These are phyloP conservation scores for Tethea ocularis DNA, from an alignment of 2,888 invertebrate species.

Conservation along the genomic window DNA sequence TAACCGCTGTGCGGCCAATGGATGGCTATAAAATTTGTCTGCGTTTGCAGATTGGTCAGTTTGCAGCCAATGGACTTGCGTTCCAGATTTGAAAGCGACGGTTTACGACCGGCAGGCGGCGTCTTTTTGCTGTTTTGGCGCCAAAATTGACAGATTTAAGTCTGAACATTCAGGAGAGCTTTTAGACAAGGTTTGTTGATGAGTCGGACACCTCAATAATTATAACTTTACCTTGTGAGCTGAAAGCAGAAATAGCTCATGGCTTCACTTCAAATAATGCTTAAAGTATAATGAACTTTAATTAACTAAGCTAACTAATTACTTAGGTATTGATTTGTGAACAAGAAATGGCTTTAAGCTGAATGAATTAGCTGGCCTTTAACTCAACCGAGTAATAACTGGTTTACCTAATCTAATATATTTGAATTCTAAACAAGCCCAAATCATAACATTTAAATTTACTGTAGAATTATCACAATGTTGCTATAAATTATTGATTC, in stretches of 20 bases:
- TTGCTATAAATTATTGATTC: not conserved
- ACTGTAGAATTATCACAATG: not conserved
- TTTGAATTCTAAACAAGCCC: not conserved
- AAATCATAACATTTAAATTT: not conserved
- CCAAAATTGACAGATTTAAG: constrained; percentile 76
- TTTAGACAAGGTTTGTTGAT: not conserved
- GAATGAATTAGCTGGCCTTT: not conserved
- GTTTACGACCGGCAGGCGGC: constrained; percentile 77
- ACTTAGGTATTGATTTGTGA: not conserved
- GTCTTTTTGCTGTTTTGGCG: constrained; percentile 80
- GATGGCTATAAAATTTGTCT: constrained; percentile 72
- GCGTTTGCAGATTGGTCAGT: constrained; percentile 70
- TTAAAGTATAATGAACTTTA: not conserved
- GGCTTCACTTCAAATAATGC: not conserved
- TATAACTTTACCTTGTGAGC: not conserved
- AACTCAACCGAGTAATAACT: not conserved
- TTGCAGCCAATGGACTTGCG: constrained; percentile 66
- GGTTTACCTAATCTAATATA: not conserved
- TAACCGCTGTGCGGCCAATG: constrained; percentile 74
- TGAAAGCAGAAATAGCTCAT: not conserved
- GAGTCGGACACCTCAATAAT: not conserved
- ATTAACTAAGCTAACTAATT: no score
- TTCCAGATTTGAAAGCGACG: constrained; percentile 79
- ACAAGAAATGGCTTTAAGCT: not conserved
- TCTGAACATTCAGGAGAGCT: constrained; percentile 22